Conservation (phyloP, 2,113 vertebrate species). For the Otolemur garnettii region DNA sequence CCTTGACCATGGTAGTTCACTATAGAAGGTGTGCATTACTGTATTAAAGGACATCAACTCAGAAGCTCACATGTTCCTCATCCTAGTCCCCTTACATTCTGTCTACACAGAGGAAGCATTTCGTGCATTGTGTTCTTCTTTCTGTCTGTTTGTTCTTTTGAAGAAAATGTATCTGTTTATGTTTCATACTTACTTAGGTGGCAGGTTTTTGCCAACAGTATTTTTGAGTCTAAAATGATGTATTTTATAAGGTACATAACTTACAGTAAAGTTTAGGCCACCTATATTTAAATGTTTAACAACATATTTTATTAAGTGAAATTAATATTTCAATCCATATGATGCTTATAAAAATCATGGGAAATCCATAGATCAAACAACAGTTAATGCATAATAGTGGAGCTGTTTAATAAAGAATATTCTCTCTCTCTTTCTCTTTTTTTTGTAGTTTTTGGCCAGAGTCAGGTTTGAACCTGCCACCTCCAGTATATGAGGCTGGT, state of each 20-base stretch:
- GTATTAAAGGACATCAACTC: background rate
- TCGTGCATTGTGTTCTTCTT: background rate
- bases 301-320: background rate
- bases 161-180: background rate
- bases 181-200: background rate
- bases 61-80: background rate
- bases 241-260: background rate
- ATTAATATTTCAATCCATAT: background rate
- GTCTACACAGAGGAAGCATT: background rate
- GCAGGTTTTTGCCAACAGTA: background rate
- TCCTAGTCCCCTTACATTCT: background rate
- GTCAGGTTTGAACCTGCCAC: no score
- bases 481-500: no score
- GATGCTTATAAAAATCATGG: background rate
- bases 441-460: no score
- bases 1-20: background rate
- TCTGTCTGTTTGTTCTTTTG: background rate
- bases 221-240: background rate
- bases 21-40: background rate
- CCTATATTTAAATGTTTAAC: background rate
- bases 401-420: background rate
- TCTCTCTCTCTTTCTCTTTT: no score
- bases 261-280: background rate
- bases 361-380: background rate
- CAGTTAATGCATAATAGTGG: background rate